Conservation (phyloP, 2,797 vertebrate species). For the Melanotaenia parkinsoni region DNA sequence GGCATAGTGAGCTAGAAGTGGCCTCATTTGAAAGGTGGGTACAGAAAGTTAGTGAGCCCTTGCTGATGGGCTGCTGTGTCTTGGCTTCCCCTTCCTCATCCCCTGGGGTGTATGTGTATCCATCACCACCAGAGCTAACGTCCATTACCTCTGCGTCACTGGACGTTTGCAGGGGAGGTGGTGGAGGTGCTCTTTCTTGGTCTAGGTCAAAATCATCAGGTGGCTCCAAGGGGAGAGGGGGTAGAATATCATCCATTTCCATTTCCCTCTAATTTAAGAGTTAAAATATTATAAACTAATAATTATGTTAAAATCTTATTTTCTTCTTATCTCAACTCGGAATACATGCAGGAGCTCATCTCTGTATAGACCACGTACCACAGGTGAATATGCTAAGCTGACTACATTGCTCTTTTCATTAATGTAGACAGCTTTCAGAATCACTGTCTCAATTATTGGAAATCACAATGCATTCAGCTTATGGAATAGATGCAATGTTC, state of each 20-base stretch:
- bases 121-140: slow-evolving; percentile 99
- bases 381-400: slow-evolving; percentile 98
- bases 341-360: slow-evolving; percentile 89
- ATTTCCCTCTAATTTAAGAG: slow-evolving; percentile 79
- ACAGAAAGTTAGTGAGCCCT: slow-evolving; percentile 90
- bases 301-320: slow-evolving; percentile 45
- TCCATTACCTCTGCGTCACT: slow-evolving; percentile 99
- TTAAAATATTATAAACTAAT: slow-evolving; percentile 70
- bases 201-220: slow-evolving; percentile 88
- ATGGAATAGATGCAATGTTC: slow-evolving; percentile 88
- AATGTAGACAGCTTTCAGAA: slow-evolving; percentile 99
- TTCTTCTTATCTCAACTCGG: slow-evolving; percentile 56
- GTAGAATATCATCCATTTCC: slow-evolving; percentile 91
- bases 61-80: slow-evolving; percentile 88
- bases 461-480: slow-evolving; percentile 99
- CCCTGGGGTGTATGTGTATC: slow-evolving; percentile 95
- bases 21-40: slow-evolving; percentile 85
- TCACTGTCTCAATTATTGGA: slow-evolving; percentile 99
- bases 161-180: slow-evolving; percentile 99
- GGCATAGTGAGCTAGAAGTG: slow-evolving; percentile 86
- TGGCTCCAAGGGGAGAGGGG: slow-evolving; percentile 94
- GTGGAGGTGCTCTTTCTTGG: slow-evolving; percentile 95
- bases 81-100: slow-evolving; percentile 85
- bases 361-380: slow-evolving; percentile 84
- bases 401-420: slow-evolving; percentile 99